These are phyloP conservation scores for Trachelus troglodyta DNA, from an alignment of 2,888 invertebrate species.

Conservation along the genomic window DNA sequence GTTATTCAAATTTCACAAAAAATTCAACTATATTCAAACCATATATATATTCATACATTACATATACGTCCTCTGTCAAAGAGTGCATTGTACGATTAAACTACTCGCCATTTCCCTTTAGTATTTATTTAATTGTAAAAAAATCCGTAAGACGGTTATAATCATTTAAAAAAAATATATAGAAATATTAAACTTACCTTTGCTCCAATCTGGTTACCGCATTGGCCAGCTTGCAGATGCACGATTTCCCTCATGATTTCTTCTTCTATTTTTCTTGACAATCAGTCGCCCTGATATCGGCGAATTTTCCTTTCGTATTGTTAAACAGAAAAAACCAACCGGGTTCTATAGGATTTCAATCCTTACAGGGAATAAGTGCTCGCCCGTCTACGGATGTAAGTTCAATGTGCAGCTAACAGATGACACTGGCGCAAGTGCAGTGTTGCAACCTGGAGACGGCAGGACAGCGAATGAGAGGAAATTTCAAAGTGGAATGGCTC, in stretches of 20 bases:
- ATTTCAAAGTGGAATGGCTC: background rate
- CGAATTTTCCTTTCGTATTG: background rate
- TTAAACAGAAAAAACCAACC: background rate
- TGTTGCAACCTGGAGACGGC: background rate
- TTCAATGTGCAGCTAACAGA: background rate
- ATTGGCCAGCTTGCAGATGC: constrained; percentile 85
- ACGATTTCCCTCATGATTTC: constrained; percentile 88
- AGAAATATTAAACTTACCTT: constrained; percentile 73
- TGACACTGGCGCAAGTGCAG: background rate
- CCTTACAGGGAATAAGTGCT: background rate
- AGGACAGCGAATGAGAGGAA: background rate
- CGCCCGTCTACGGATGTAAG: background rate
- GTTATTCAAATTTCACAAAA: background rate
- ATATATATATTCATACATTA: background rate
- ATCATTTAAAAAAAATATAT: background rate
- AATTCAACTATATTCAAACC: background rate
- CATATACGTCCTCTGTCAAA: background rate
- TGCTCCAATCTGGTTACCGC: constrained; percentile 87
- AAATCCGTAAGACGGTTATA: background rate
- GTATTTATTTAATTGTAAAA: background rate
- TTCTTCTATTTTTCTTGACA: background rate
- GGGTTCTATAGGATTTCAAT: background rate
- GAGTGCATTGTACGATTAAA: background rate
- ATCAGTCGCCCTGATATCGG: background rate
- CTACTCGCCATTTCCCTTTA: background rate